Conservation (phyloP, 2,113 vertebrate species). For the Axis porcinus region DNA sequence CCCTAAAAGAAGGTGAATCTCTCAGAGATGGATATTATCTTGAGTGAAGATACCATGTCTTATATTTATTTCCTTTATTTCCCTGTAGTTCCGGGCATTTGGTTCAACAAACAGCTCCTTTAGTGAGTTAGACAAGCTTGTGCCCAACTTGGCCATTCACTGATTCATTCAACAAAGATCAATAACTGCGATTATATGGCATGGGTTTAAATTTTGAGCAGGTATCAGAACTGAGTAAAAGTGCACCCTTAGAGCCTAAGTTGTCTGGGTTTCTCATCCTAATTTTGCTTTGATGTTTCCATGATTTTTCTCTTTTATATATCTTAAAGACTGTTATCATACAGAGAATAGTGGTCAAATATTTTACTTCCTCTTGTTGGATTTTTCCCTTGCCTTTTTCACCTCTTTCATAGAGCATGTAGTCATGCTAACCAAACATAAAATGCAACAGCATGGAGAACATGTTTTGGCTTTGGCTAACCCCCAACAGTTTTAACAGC, state of each 20-base stretch:
- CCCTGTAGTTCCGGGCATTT: background rate
- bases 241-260: background rate
- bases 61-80: background rate
- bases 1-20: background rate
- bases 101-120: background rate
- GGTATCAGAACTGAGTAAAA: background rate
- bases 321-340: background rate
- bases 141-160: background rate
- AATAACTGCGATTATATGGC: background rate
- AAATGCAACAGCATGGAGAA: constrained; percentile 49
- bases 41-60: background rate
- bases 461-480: constrained; percentile 53
- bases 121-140: background rate
- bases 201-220: background rate
- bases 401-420: background rate
- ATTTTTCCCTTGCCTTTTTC: background rate
- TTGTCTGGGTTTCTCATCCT: background rate
- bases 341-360: background rate
- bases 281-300: background rate
- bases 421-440: constrained; percentile 14
- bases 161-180: constrained; percentile 21
- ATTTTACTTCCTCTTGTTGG: background rate
- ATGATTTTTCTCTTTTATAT: background rate
- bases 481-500: constrained; percentile 41
- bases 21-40: background rate